phyloP scores from a whole-genome alignment of 1,140 invertebrate genomes.

The Anagrus nilaparvatae region DNA sequence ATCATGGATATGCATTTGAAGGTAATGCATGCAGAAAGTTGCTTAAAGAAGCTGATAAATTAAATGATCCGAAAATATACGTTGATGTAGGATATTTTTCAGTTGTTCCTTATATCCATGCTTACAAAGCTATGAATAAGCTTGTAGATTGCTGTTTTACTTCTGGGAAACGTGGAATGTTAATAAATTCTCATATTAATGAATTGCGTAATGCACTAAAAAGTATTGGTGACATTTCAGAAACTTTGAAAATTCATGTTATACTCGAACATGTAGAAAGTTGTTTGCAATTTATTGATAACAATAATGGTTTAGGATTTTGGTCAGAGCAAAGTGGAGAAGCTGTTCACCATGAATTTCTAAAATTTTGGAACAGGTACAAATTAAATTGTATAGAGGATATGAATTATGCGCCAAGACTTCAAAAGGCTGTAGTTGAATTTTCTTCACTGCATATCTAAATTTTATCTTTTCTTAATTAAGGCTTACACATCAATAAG shows the following conservation, averaged over 20 bases:
- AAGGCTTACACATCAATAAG: no score
- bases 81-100: constrained; percentile 1
- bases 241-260: constrained; percentile 5
- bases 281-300: constrained; percentile 3
- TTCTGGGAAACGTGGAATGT: no score
- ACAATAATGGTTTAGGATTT: constrained; percentile 7
- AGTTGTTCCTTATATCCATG: constrained; percentile 1
- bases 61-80: constrained; percentile 11
- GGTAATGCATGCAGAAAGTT: constrained; percentile 11
- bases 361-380: constrained; percentile 5
- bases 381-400: constrained; percentile 1
- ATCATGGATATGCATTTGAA: no score
- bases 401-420: not conserved
- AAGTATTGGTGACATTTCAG: constrained; percentile 4
- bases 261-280: constrained; percentile 9
- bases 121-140: constrained; percentile 10
- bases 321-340: constrained; percentile 8
- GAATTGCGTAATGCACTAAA: constrained; percentile 5
- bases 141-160: constrained; percentile 8
- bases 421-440: constrained; percentile 1
- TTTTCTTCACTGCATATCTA: constrained; percentile 1
- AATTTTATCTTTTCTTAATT: not conserved
- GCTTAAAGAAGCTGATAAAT: constrained; percentile 11
- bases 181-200: no score
- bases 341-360: constrained; percentile 6